These are phyloP conservation scores for Andrena minutula DNA, from an alignment of 2,888 invertebrate genomes.

Conservation along the genomic window DNA sequence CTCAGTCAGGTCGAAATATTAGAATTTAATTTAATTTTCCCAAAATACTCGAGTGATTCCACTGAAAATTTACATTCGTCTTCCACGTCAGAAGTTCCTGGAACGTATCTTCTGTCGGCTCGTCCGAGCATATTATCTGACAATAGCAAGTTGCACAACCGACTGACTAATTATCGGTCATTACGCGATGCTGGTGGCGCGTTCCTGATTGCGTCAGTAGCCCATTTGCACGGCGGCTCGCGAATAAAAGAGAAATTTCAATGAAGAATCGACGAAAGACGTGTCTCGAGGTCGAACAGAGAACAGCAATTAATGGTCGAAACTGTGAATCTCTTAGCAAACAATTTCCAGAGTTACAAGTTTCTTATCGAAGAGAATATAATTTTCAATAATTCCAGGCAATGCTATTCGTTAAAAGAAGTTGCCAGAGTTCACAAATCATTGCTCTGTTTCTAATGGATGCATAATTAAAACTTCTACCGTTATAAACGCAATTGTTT, in stretches of 20 bases:
- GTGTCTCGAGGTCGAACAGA: conserved; percentile 28
- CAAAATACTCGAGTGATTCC: neutral
- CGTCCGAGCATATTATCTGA: conserved; percentile 59
- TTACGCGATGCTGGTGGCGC: conserved; percentile 72
- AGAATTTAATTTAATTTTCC: neutral
- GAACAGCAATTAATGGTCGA: conserved; percentile 1
- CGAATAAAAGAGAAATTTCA: conserved; percentile 61
- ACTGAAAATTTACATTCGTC: neutral
- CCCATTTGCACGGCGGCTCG: conserved; percentile 56
- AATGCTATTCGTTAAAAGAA: too few species aligned
- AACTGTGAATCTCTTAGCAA: neutral
- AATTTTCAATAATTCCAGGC: too few species aligned
- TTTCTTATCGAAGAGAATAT: too few species aligned
- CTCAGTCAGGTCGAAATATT: neutral
- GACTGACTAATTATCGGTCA: conserved; percentile 77
- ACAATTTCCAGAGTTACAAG: neutral
- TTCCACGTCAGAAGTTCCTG: conserved; percentile 12
- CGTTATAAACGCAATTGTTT: too few species aligned
- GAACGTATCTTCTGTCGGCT: conserved; percentile 48
- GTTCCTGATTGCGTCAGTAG: conserved; percentile 70
- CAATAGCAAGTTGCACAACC: conserved; percentile 66
- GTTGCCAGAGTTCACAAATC: too few species aligned
- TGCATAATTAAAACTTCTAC: too few species aligned
- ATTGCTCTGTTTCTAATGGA: too few species aligned
- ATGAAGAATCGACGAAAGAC: conserved; percentile 17